Evolutionary conservation across 1,140 invertebrate species (phyloP), one percentile per base, ranked within the genome.

Genomic region (Zaprionus africanus): DNA sequence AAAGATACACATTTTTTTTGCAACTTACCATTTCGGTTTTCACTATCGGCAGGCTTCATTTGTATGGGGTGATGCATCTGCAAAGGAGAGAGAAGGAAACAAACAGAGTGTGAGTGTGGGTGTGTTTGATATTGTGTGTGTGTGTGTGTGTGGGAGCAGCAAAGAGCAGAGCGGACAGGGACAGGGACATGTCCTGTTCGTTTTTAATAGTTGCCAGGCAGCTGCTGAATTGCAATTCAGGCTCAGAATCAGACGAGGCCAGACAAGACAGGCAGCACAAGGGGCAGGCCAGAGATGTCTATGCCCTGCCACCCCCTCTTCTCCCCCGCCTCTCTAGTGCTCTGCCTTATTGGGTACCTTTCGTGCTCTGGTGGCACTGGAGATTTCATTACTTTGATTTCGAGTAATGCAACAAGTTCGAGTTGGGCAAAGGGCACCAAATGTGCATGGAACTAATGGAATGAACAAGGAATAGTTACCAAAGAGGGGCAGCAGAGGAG

Each of bases 41-140:
- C 99, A 93, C 98, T 99, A 93, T 99, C 99, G 79, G 99, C 99
- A 53, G 99, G 99, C 93, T 99, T 99, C 98, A 99, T 99, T 94
- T 99, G 99, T 90, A 99, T 99, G 24, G 99, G 98, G 94, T 99
- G 98, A 93, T 99, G 98, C 98, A 99, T 99, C 98, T 99, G 96
- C 92, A 97, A 97, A 77, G 93, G 93, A 24, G 28, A 62, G 62
- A 59, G 26, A 49, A 49, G 46, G 54, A 46, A 53, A 67, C 19
- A 43, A 49, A 58, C n/a, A 41, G 22, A 51, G 34, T 61, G 34
- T 62, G 17, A 56, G 41, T 46, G n/a, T 17, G 34, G 57, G 34
- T 62, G 19, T 51, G 41, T 19, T 5, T 17, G n/a, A 17, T n/a
- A 9, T 2, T 17, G n/a, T 43, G 15, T 46, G n/a, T 46, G 41